phyloP scores from a whole-genome alignment of 1,140 invertebrate genomes.

The Pogonomyrmex barbatus region DNA sequence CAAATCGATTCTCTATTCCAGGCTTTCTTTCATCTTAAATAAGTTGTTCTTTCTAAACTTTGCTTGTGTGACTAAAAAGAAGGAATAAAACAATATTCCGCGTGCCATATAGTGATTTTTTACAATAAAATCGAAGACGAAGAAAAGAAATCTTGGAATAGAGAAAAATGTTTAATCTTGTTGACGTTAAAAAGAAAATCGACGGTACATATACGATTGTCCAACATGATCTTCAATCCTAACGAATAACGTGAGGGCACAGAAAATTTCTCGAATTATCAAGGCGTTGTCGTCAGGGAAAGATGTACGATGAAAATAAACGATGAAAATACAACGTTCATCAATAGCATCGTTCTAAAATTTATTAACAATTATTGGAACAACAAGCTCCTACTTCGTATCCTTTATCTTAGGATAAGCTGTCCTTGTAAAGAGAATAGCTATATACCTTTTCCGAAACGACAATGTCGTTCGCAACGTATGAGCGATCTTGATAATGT shows the following conservation, averaged over 20 bases:
- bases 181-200: neutral
- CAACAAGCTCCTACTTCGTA: neutral
- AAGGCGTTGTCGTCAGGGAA: neutral
- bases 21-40: neutral
- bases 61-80: neutral
- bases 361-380: slow-evolving; percentile 15
- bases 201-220: neutral
- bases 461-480: neutral
- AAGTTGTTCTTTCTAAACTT: neutral
- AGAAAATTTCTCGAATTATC: neutral
- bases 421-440: neutral
- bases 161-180: neutral
- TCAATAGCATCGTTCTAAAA: slow-evolving; percentile 9
- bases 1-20: neutral
- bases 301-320: slow-evolving; percentile 19
- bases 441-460: neutral
- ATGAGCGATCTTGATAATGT: neutral
- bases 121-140: too few species aligned
- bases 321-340: slow-evolving; percentile 11
- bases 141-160: slow-evolving; percentile 2
- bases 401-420: neutral
- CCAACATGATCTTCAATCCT: neutral
- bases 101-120: neutral
- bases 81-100: neutral
- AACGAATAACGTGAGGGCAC: neutral